Percentiles rank a stretch among this genome's conserved stretches.
These are phyloP conservation scores for Hiodon tergisus DNA, from an alignment of 2,113 vertebrate species.

Conservation along the genomic window DNA sequence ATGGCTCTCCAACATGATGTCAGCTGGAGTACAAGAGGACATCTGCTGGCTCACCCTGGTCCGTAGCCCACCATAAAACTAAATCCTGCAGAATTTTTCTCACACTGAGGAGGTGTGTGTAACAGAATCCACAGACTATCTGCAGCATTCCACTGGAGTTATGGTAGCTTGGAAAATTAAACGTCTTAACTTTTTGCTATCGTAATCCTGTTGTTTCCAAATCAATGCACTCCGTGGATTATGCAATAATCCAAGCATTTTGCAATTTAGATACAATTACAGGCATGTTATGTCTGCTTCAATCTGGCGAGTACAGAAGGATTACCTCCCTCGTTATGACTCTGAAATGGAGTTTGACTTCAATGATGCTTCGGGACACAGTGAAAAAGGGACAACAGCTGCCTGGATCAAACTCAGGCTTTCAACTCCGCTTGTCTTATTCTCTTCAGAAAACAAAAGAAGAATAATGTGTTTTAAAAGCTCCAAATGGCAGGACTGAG, in stretches of 20 bases:
- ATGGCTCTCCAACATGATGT: too few species aligned
- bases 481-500: background rate
- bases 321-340: background rate
- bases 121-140: background rate
- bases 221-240: slow-evolving; percentile 8
- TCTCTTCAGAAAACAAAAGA: slow-evolving; percentile 17
- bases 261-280: background rate
- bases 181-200: background rate
- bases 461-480: background rate
- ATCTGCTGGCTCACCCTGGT: too few species aligned
- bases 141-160: background rate
- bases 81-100: too few species aligned
- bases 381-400: slow-evolving; percentile 24
- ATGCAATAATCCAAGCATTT: background rate
- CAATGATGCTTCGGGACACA: slow-evolving; percentile 9
- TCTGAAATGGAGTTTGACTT: slow-evolving; percentile 12
- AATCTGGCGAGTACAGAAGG: background rate
- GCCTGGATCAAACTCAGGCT: slow-evolving; percentile 18
- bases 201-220: slow-evolving; percentile 1
- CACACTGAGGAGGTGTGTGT: background rate
- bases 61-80: too few species aligned
- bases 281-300: background rate
- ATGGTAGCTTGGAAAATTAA: background rate
- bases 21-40: too few species aligned
- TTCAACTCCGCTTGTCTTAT: slow-evolving; percentile 12